Evolutionary conservation across 2,113 vertebrate genomes (phyloP), one percentile per base, ranked within the genome.

Genomic region (Ascaphus truei): DNA sequence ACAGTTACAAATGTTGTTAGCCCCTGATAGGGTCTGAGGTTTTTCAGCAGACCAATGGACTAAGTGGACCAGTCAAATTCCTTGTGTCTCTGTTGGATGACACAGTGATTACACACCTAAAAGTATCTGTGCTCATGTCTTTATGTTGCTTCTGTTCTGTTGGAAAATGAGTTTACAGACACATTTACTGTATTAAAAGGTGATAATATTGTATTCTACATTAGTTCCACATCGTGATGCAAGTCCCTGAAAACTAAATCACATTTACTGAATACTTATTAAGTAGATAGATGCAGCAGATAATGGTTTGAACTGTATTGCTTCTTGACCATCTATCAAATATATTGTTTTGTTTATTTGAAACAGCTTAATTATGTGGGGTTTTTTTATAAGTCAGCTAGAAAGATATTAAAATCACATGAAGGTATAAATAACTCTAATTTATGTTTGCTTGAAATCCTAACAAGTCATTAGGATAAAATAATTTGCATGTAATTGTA

Each of bases 391-490:
- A 30, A 53, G 27, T 53, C 26, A 30, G 31, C 31, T 18, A 57
- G 16, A 36, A 57, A 34, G 9, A 57, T 6, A 6, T 20, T 10
- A 34, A 12, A 20, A 36, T 57, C 30, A 34, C 29, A 57, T 16
- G 53, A 16, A 33, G 10, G 30, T 12, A 22, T 4, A 36, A 57
- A 34, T 20, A 33, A 57, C 53, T 57, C n/a, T 57, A 55, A 55
- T 57, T 57, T 57, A 20, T 36, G 29, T 57, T 57, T 57, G 29
- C 31, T 57, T 33, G 30, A 33, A 34, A 36, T 57, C 31, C 53
- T 57, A 57, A 57, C 31, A 57, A 36, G 53, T 57, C 29, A 57
- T 57, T 57, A 34, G 16, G 18, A 16, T 36, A 36, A 57, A 55
- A 36, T 36, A 36, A 57, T 34, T 33, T 30, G 12, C 13, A 31